Evolutionary conservation across 2,113 vertebrate genomes (phyloP).

Genomic region (Psittacula cyanocephala): DNA sequence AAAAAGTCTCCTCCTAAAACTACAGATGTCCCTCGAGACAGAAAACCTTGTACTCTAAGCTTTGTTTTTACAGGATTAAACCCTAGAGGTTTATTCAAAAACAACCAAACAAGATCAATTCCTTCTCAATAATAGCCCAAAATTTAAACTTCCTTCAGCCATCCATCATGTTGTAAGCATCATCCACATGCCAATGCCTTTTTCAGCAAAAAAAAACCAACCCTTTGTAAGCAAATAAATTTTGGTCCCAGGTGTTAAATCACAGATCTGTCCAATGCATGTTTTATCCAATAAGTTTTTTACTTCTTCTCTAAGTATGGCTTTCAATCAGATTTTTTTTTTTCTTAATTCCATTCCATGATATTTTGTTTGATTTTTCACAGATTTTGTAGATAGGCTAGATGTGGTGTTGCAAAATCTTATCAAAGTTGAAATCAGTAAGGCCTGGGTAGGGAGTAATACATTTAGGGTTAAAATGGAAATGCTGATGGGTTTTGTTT

Average conservation of each 20-base stretch:
- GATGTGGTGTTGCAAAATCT: neutral
- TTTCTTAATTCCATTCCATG: neutral
- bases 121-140: neutral
- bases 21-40: neutral
- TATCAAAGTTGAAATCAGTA: neutral
- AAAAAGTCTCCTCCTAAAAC: neutral
- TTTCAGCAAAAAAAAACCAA: fast-evolving
- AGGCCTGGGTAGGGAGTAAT: neutral
- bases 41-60: neutral
- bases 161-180: neutral
- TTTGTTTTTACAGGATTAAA: neutral
- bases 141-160: neutral
- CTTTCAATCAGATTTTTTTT: neutral
- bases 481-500: neutral
- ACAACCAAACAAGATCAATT: neutral
- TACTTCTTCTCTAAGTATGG: neutral
- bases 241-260: neutral
- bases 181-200: neutral
- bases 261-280: neutral
- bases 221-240: neutral
- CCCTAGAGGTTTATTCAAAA: neutral
- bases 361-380: neutral
- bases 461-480: neutral
- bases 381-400: neutral
- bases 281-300: neutral